Conservation (phyloP, 2,888 invertebrate species). For the Helleia helle region DNA sequence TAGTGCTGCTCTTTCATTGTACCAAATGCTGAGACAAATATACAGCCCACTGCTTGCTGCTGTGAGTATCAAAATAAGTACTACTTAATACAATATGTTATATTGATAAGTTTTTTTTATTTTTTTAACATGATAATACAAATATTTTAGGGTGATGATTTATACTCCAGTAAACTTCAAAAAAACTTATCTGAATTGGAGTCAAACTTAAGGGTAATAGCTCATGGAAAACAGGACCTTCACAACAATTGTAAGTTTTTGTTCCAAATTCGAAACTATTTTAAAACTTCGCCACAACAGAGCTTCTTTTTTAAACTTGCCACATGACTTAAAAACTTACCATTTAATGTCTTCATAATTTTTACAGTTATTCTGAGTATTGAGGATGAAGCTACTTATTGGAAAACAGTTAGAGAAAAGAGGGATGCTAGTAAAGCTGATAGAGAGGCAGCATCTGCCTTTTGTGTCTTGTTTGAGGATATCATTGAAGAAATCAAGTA, state of each 20-base stretch:
- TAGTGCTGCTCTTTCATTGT: constrained; percentile 54
- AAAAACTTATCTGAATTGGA: constrained; percentile 56
- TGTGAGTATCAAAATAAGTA: constrained; percentile 31
- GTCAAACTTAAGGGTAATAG: constrained; percentile 48
- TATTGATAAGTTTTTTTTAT: too few relatives aligned
- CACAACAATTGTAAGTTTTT: constrained; percentile 44
- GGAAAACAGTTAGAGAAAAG: constrained; percentile 74
- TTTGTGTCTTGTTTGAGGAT: constrained; percentile 75
- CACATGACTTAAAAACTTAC: too few relatives aligned
- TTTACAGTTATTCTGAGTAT: constrained; percentile 77
- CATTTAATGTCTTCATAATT: too few relatives aligned
- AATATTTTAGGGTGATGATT: constrained; percentile 43
- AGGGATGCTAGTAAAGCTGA: constrained; percentile 65
- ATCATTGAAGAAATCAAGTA: constrained; percentile 77
- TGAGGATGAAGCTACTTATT: constrained; percentile 82
- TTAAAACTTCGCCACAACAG: too few relatives aligned
- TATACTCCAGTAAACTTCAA: constrained; percentile 55
- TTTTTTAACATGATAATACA: too few relatives aligned
- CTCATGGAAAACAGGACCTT: constrained; percentile 48
- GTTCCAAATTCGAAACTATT: too few relatives aligned
- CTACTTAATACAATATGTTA: not conserved
- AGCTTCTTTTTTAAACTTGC: too few relatives aligned
- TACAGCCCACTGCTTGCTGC: constrained; percentile 51
- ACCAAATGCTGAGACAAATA: constrained; percentile 54
- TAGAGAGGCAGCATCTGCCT: constrained; percentile 72